Evolutionary conservation across 1,140 invertebrate genomes (phyloP).

Genomic region (Chionoecetes opilio): DNA sequence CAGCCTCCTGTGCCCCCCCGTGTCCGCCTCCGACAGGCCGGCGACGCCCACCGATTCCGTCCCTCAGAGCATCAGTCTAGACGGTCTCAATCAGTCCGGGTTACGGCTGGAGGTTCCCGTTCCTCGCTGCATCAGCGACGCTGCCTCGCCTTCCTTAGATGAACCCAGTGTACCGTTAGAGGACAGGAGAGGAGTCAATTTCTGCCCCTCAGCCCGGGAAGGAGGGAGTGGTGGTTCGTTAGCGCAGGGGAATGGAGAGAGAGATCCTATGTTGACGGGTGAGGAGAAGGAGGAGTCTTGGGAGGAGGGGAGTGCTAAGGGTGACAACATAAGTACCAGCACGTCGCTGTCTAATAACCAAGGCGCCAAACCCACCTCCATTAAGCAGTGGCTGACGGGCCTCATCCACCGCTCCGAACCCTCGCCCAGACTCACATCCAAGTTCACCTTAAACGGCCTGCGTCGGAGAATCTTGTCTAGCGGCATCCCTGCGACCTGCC

Average conservation of each 20-base stretch:
- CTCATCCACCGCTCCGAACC: constrained; percentile 40
- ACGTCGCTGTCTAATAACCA: neutral
- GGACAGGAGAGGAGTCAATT: constrained; percentile 75
- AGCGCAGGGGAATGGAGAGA: constrained; percentile 49
- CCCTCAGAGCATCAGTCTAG: constrained; percentile 72
- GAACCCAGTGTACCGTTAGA: constrained; percentile 74
- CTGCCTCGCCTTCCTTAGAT: constrained; percentile 69
- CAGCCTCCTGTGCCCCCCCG: constrained; percentile 76
- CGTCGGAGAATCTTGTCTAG: constrained; percentile 64
- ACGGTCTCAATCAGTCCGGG: constrained; percentile 66
- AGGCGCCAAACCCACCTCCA: neutral
- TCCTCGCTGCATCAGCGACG: constrained; percentile 40
- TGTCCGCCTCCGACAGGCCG: neutral
- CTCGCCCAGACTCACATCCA: constrained; percentile 30
- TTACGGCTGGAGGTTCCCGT: constrained; percentile 65
- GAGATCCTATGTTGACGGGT: constrained; percentile 56
- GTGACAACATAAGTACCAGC: too few relatives aligned
- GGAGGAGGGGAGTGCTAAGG: too few relatives aligned
- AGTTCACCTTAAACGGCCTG: constrained; percentile 56
- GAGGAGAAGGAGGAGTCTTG: constrained; percentile 23
- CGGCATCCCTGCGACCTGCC: neutral
- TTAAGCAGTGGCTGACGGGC: neutral
- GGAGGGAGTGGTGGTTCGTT: constrained; percentile 19
- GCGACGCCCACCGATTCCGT: constrained; percentile 51
- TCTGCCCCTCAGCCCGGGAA: constrained; percentile 61